These are phyloP conservation scores for Gastrophryne carolinensis DNA, from an alignment of 2,797 vertebrate species.

Conservation along the genomic window DNA sequence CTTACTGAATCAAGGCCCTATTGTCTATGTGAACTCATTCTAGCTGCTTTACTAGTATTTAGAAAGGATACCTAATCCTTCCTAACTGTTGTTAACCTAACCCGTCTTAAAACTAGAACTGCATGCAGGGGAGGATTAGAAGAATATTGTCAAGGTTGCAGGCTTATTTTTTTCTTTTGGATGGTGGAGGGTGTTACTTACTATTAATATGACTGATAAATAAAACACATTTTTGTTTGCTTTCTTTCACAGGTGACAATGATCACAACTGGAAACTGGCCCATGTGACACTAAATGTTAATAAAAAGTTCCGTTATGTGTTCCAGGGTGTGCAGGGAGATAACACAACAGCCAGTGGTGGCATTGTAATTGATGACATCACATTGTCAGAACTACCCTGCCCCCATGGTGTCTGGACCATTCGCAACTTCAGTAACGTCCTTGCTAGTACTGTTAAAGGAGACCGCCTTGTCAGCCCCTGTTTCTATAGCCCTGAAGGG, in stretches of 20 bases:
- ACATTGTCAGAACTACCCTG: slow-evolving; percentile 81
- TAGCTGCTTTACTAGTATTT: too few species aligned
- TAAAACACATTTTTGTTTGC: too few species aligned
- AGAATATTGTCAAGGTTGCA: too few species aligned
- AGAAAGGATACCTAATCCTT: too few species aligned
- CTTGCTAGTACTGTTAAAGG: slow-evolving; percentile 55
- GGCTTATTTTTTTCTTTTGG: too few species aligned
- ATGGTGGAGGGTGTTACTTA: too few species aligned
- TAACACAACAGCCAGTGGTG: slow-evolving; percentile 66
- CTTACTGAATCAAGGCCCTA: too few species aligned
- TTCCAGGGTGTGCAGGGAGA: slow-evolving; percentile 80
- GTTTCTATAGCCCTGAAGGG: slow-evolving; percentile 86
- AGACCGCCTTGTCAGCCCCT: slow-evolving; percentile 68
- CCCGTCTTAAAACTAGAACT: too few species aligned
- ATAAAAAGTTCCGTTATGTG: slow-evolving; percentile 83
- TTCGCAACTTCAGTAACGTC: slow-evolving; percentile 76
- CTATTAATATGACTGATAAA: too few species aligned
- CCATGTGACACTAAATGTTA: slow-evolving; percentile 75
- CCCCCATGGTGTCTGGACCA: slow-evolving; percentile 77
- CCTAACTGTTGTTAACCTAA: too few species aligned
- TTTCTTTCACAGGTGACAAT: slow-evolving; percentile 65
- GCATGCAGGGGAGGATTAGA: too few species aligned
- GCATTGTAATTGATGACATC: slow-evolving; percentile 83
- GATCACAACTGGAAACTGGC: slow-evolving; percentile 83
- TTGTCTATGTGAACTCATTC: too few species aligned